Evolutionary conservation across 2,113 vertebrate species (phyloP), one percentile per base, ranked within the genome.

Genomic region (Cyprinodon tularosa): DNA sequence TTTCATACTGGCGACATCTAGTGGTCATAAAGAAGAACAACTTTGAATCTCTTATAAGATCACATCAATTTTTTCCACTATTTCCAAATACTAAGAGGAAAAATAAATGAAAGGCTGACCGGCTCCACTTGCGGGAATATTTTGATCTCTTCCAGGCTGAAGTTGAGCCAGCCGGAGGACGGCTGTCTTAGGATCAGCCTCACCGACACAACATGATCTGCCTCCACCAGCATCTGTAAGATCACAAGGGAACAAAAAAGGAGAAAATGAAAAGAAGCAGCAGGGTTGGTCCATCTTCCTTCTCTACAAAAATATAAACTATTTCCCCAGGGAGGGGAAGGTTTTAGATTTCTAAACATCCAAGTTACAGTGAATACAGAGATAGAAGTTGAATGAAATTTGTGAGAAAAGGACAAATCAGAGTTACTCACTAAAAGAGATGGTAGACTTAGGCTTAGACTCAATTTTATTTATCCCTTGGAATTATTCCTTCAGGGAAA

Each of bases 141-240:
- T 53, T 93, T 93, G 66, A 99, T 88, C 4, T 97, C 95, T 47
- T 98, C 95, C 0, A 99, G 92, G 77, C 91, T 95, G 89, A 98
- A 99, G 81, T 92, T 93, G 1, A 95, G 81, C 97, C 97, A 99
- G 39, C 95, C 93, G 0, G 95, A 96, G 3, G 97, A 99, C 1
- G 97, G 97, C 92, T 99, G 97, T 71, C 95, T 93, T 61, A 97
- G 93, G 89, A 99, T 96, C 86, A 99, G 94, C 3, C 97, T 94
- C n/a, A 97, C 76, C 0, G 94, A 94, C 0, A 77, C 74, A 63
- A 99, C 95, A 6, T 94, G 88, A 71, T 95, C 94, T 50, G 97
- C 12, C 0, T 95, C 94, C 59, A 95, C 93, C 83, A 94, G 92
- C 97, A 99, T 97, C 97, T 99, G 78, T 3, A 53, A 44, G 7